A percentile compares a stretch with the other conserved stretches of the same genome.
Evolutionary conservation across 2,888 invertebrate species (phyloP).

Genomic region (Drosophila pegasa): DNA sequence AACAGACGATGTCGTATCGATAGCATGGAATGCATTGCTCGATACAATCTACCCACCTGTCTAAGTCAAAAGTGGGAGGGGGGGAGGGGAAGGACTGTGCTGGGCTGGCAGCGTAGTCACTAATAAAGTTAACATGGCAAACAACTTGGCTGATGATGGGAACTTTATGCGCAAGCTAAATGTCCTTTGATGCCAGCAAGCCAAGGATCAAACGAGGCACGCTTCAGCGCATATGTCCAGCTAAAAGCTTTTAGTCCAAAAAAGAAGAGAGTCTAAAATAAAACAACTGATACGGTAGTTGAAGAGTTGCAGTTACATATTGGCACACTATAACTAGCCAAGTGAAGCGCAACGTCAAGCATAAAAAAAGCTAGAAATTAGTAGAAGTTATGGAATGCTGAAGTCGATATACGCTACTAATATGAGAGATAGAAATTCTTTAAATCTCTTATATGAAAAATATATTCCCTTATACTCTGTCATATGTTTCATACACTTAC

Average conservation of each 20-base stretch:
- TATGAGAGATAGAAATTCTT: too few species aligned
- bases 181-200: conserved; percentile 66
- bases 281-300: conserved; percentile 19
- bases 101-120: conserved; percentile 13
- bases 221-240: conserved; percentile 61
- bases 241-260: conserved; percentile 70
- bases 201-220: conserved; percentile 41
- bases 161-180: conserved; percentile 73
- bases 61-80: too few species aligned
- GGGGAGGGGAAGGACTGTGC: too few species aligned
- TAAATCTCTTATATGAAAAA: too few species aligned
- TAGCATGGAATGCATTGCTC: conserved; percentile 27
- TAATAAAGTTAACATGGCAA: conserved; percentile 75
- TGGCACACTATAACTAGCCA: conserved; percentile 53
- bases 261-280: conserved; percentile 1
- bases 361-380: conserved; percentile 18
- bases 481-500: too few species aligned
- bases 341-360: conserved; percentile 2
- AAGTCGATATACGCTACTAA: background rate
- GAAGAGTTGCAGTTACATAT: conserved; percentile 48
- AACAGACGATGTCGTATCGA: conserved; percentile 62
- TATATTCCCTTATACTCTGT: too few species aligned
- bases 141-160: conserved; percentile 66
- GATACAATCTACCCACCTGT: too few species aligned
- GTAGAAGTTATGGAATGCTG: background rate